These are phyloP conservation scores for Lordiphosa clarofinis DNA, from an alignment of 1,140 invertebrate species.

Conservation along the genomic window DNA sequence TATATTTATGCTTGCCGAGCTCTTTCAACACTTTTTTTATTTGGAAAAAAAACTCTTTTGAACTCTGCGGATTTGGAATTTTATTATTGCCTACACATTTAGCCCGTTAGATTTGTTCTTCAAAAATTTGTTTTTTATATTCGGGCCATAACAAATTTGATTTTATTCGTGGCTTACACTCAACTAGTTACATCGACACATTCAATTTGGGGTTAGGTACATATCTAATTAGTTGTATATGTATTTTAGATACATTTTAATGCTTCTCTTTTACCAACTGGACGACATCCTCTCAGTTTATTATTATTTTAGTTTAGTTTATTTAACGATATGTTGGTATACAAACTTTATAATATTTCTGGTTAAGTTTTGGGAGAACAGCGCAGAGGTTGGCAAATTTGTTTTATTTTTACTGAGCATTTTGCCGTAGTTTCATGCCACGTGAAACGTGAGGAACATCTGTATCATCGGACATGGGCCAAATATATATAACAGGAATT, in stretches of 20 bases:
- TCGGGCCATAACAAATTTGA: conserved; percentile 18
- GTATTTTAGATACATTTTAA: conserved; percentile 1
- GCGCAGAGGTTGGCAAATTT: conserved; percentile 28
- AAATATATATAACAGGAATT: not conserved
- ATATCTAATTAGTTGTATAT: conserved; percentile 56
- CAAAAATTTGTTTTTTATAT: conserved; percentile 4
- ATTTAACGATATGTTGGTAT: conserved; percentile 76
- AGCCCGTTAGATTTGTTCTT: conserved; percentile 1
- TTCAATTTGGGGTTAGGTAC: conserved; percentile 35
- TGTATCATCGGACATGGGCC: conserved; percentile 6
- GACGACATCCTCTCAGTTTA: conserved; percentile 27
- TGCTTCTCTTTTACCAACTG: conserved; percentile 15
- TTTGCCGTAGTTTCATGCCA: conserved; percentile 33
- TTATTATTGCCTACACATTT: conserved; percentile 17
- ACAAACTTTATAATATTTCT: conserved; percentile 71
- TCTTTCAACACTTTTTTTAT: conserved; percentile 32
- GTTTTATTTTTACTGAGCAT: conserved; percentile 32
- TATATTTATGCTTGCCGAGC: conserved; percentile 4
- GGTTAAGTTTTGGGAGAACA: conserved; percentile 50
- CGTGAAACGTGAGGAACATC: conserved; percentile 13
- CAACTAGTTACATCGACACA: conserved; percentile 37
- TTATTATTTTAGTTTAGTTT: conserved; percentile 52
- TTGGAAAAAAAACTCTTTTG: conserved; percentile 35
- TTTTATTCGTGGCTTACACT: conserved; percentile 23
- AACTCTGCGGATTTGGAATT: conserved; percentile 21